These are phyloP conservation scores for Sturmia bella DNA, from an alignment of 2,888 invertebrate species.

Conservation along the genomic window DNA sequence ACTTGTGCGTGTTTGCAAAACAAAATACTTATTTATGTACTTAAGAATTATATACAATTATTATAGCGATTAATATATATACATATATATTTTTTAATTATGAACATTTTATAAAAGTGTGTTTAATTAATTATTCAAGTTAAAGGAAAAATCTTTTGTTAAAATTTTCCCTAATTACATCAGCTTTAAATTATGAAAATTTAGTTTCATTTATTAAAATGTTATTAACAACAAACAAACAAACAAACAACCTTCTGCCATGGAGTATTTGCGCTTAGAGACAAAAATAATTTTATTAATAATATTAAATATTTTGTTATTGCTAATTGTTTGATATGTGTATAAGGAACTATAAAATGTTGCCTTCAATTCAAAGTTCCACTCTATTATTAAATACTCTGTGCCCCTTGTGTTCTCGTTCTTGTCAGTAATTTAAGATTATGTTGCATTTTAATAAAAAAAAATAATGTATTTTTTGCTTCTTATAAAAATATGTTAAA, in stretches of 20 bases:
- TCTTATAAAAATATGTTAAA: too few species aligned
- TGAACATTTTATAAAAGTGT: conserved; percentile 26
- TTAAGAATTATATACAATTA: conserved; percentile 61
- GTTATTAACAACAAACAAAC: conserved; percentile 20
- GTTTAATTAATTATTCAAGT: conserved; percentile 31
- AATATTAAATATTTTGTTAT: not conserved
- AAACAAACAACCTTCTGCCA: conserved; percentile 2
- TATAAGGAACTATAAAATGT: too few species aligned
- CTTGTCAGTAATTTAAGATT: conserved; percentile 6
- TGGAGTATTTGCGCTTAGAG: not conserved
- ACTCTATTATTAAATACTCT: conserved; percentile 3
- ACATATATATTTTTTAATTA: conserved; percentile 17
- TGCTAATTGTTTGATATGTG: too few species aligned
- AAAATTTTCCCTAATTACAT: conserved; percentile 10
- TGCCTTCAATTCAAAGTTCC: too few species aligned
- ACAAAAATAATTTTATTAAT: not conserved
- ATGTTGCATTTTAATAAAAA: conserved; percentile 5
- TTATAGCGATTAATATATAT: conserved; percentile 27
- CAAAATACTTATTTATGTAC: conserved; percentile 68
- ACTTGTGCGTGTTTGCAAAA: conserved; percentile 59
- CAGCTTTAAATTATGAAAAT: conserved; percentile 4
- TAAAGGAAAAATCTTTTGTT: conserved; percentile 41
- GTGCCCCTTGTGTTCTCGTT: not conserved
- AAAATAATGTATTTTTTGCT: conserved; percentile 2
- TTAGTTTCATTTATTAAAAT: conserved; percentile 14